These are phyloP conservation scores for Hippocampus abdominalis DNA, from an alignment of 2,113 vertebrate species.

Conservation along the genomic window DNA sequence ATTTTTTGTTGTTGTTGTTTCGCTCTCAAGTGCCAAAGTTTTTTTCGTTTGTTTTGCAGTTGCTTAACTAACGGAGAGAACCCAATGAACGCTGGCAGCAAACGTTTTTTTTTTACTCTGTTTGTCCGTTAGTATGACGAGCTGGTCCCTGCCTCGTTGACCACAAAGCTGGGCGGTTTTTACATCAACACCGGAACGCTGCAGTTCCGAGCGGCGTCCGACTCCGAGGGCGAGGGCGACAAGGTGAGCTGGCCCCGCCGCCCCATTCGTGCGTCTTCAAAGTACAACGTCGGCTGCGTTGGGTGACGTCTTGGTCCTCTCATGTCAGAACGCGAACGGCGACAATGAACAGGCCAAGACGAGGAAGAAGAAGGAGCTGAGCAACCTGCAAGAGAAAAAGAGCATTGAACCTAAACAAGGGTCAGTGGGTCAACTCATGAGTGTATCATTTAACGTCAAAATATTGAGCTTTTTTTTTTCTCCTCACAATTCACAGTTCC, in stretches of 20 bases:
- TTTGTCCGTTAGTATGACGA: conserved; percentile 79
- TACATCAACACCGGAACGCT: conserved; percentile 97
- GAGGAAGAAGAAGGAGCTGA: conserved; percentile 86
- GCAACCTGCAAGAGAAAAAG: conserved; percentile 85
- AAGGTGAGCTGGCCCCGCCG: conserved; percentile 68
- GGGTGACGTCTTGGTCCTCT: neutral
- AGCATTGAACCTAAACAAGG: conserved; percentile 86
- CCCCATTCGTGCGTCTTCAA: conserved; percentile 2
- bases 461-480: neutral
- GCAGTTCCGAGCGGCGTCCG: conserved; percentile 92
- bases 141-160: conserved; percentile 93
- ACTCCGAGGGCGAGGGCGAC: conserved; percentile 88
- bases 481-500: neutral
- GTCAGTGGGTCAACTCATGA: conserved; percentile 60
- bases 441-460: neutral
- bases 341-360: conserved; percentile 81
- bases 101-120: conserved; percentile 22
- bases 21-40: neutral
- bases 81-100: conserved; percentile 25
- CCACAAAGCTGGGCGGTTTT: conserved; percentile 96
- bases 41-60: conserved; percentile 18
- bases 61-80: conserved; percentile 6
- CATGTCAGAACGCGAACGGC: conserved; percentile 75
- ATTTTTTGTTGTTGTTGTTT: neutral
- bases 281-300: neutral